Evolutionary conservation across 1,140 invertebrate species (phyloP).

Genomic region (Eumaeus atala): DNA sequence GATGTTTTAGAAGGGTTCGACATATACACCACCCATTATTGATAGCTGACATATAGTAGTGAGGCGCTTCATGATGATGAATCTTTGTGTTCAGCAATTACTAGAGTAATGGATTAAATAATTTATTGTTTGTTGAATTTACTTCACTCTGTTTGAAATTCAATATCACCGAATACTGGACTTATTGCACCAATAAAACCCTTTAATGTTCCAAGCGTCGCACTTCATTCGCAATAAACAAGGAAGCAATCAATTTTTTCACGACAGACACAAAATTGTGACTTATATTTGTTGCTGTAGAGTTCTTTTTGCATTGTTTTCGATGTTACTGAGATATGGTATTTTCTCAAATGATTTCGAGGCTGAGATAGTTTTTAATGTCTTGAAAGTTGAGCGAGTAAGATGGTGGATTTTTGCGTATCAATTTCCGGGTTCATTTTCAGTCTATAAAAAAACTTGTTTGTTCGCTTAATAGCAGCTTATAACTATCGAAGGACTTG

Average conservation of each 20-base stretch:
- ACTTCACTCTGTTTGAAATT: constrained; percentile 17
- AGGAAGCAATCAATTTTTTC: constrained; percentile 5
- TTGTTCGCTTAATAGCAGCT: no score
- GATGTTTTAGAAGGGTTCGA: no score
- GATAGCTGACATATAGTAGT: no score
- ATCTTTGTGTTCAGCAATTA: no score
- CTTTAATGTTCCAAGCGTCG: constrained; percentile 7
- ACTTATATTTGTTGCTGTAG: neutral
- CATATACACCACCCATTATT: no score
- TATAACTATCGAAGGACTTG: no score
- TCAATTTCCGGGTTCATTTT: neutral
- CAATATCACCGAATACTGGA: constrained; percentile 32
- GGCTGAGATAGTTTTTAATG: constrained; percentile 44
- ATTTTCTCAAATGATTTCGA: constrained; percentile 29
- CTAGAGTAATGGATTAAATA: neutral
- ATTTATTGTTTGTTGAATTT: neutral
- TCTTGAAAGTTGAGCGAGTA: constrained; percentile 31
- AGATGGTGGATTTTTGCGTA: neutral
- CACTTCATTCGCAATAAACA: constrained; percentile 9
- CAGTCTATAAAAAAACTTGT: no score
- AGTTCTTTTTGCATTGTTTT: neutral
- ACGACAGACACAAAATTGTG: constrained; percentile 5
- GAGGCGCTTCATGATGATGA: no score
- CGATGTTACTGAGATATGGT: constrained; percentile 13
- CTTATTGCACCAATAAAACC: constrained; percentile 57